Evolutionary conservation across 2,113 vertebrate species (phyloP).

Genomic region (Cettia cetti): DNA sequence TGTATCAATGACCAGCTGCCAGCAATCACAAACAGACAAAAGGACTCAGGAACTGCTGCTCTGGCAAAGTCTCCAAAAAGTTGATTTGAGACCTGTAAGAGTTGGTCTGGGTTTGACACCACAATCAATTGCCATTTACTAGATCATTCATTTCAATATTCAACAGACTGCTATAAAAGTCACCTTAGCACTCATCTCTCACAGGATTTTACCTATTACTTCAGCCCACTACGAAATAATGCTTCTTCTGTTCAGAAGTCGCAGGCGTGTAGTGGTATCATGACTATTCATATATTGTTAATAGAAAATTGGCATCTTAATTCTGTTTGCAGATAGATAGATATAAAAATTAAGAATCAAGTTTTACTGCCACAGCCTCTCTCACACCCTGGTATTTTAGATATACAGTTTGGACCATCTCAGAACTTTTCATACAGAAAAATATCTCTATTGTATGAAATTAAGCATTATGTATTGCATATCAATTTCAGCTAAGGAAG

Average conservation of each 20-base stretch:
- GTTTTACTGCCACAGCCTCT: not conserved
- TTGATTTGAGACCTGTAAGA: not conserved
- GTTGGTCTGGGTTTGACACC: not conserved
- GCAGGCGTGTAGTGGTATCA: not conserved
- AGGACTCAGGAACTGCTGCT: not conserved
- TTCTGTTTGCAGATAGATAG: not conserved
- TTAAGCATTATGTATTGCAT: not conserved
- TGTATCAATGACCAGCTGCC: not conserved
- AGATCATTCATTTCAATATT: not conserved
- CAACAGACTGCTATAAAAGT: not conserved
- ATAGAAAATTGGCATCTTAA: not conserved
- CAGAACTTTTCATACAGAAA: not conserved
- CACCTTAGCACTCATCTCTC: not conserved
- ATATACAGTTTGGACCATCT: not conserved
- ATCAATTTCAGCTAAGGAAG: not conserved
- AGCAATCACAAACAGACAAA: not conserved
- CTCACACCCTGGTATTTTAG: rapidly evolving
- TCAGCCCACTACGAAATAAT: not conserved
- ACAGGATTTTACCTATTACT: not conserved
- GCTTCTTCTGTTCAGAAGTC: not conserved
- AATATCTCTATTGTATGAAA: not conserved
- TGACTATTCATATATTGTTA: not conserved
- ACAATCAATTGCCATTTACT: not conserved
- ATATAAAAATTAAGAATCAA: not conserved
- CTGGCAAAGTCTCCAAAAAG: not conserved